Evolutionary conservation across 1,140 invertebrate genomes (phyloP).

Genomic region (Drosophila kanapiae): DNA sequence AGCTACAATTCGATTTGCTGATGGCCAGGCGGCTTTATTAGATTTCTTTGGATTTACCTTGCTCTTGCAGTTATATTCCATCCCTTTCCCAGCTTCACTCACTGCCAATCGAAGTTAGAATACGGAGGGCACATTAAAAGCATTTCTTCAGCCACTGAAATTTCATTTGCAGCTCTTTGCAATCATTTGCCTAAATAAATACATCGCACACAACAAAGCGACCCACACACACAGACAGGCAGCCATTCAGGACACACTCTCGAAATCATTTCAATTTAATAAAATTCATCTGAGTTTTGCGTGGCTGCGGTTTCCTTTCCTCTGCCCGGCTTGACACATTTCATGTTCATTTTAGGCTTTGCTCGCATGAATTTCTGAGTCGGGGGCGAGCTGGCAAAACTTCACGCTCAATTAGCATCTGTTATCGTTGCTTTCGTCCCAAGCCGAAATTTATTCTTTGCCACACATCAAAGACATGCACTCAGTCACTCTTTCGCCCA

Average conservation of each 20-base stretch:
- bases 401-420: conserved; percentile 66
- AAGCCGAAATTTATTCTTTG: conserved; percentile 37
- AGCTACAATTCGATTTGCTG: conserved; percentile 72
- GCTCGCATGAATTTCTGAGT: conserved; percentile 19
- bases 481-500: conserved; percentile 33
- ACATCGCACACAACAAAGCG: conserved; percentile 26
- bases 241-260: conserved; percentile 14
- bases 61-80: conserved; percentile 5
- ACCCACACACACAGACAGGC: background rate
- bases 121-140: background rate
- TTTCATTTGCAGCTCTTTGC: conserved; percentile 61
- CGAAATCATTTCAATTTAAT: conserved; percentile 61
- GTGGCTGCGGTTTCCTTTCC: conserved; percentile 45
- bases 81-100: conserved; percentile 11
- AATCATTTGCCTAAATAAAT: conserved; percentile 63
- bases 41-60: conserved; percentile 64
- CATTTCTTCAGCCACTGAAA: conserved; percentile 44
- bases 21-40: conserved; percentile 61
- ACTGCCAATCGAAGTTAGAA: conserved; percentile 13
- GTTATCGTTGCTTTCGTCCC: conserved; percentile 27
- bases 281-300: conserved; percentile 60
- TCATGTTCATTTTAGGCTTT: conserved; percentile 32
- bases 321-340: conserved; percentile 24
- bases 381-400: conserved; percentile 18
- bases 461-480: conserved; percentile 60